Conservation (phyloP, 1,140 invertebrate species). For the Bicyclus anynana region DNA sequence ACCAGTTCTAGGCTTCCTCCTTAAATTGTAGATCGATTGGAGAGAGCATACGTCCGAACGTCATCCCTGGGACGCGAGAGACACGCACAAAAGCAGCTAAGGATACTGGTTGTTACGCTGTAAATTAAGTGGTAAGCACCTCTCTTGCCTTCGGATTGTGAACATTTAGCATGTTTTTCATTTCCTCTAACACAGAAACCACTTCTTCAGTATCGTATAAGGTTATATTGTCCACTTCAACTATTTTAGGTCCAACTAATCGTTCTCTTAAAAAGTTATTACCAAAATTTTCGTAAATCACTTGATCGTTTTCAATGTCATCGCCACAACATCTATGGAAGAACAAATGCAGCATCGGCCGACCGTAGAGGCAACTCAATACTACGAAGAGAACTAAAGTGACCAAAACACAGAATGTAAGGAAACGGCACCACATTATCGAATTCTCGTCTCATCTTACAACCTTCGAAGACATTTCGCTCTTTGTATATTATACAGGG, state of each 20-base stretch:
- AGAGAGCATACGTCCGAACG: too few relatives aligned
- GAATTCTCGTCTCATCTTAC: conserved; percentile 25
- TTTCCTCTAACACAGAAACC: background rate
- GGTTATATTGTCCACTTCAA: conserved; percentile 27
- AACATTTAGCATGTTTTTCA: conserved; percentile 5
- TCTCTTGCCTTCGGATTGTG: conserved; percentile 13
- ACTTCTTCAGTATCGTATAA: conserved; percentile 5
- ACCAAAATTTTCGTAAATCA: conserved; percentile 48
- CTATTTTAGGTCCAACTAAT: conserved; percentile 36
- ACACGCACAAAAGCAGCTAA: too few relatives aligned
- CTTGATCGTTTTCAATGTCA: conserved; percentile 57
- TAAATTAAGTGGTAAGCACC: too few relatives aligned
- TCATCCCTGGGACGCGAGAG: too few relatives aligned
- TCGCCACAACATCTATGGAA: conserved; percentile 57
- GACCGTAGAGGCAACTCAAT: conserved; percentile 45
- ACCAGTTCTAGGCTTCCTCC: too few relatives aligned
- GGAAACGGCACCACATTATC: conserved; percentile 57
- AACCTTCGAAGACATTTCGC: conserved; percentile 10
- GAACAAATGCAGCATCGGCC: conserved; percentile 49
- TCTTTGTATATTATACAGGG: background rate
- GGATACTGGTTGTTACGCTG: too few relatives aligned
- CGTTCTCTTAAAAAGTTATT: conserved; percentile 54
- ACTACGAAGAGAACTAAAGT: conserved; percentile 49
- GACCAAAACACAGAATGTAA: conserved; percentile 60
- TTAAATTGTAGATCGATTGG: too few relatives aligned